phyloP scores from a whole-genome alignment of 2,888 invertebrate genomes.

The Hedya salicella region DNA sequence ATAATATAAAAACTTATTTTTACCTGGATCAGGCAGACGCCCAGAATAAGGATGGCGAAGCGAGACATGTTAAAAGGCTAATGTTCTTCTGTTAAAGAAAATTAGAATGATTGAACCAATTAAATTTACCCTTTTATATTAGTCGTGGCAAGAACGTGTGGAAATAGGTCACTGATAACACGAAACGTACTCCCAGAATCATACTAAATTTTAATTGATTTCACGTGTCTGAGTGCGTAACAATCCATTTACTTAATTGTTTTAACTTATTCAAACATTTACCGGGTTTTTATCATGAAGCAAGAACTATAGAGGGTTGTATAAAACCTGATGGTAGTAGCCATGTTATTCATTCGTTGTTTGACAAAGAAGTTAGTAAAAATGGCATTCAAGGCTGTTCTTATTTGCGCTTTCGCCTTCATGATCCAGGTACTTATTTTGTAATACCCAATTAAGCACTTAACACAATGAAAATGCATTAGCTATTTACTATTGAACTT shows the following conservation, averaged over 20 bases:
- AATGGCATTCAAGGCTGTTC: constrained; percentile 18
- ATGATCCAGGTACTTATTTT: constrained; percentile 24
- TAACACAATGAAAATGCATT: too few species aligned
- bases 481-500: too few species aligned
- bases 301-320: background rate
- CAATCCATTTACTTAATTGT: background rate
- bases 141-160: background rate
- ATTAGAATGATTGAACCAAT: constrained; percentile 2
- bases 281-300: background rate
- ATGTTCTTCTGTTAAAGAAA: constrained; percentile 1
- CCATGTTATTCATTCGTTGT: constrained; percentile 2
- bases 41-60: constrained; percentile 1
- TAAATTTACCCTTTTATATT: constrained; percentile 1
- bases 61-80: constrained; percentile 18
- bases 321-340: constrained; percentile 6
- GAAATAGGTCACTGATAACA: constrained; percentile 28
- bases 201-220: constrained; percentile 5
- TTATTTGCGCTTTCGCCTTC: constrained; percentile 46
- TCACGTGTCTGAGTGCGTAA: background rate
- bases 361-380: background rate
- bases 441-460: too few species aligned
- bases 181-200: background rate
- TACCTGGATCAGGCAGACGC: constrained; percentile 26
- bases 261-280: background rate
- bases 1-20: background rate